Evolutionary conservation across 2,797 vertebrate species (phyloP).

Genomic region (Gambusia yucatana): DNA sequence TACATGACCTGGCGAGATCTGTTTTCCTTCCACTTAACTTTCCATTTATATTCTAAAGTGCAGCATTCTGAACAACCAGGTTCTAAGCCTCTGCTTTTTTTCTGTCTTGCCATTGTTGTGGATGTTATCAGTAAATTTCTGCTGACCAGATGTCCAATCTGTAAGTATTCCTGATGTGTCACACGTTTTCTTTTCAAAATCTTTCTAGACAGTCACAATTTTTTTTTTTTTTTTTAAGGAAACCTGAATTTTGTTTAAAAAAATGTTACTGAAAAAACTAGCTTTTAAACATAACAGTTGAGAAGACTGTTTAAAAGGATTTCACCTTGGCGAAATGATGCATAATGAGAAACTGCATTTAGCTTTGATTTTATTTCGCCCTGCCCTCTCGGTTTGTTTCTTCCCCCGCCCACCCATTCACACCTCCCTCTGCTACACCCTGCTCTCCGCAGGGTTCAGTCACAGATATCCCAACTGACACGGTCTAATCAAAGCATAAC

Average conservation of each 20-base stretch:
- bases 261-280: background rate
- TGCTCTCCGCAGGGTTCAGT: slow-evolving; percentile 47
- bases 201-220: background rate
- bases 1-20: background rate
- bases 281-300: background rate
- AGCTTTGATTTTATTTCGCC: slow-evolving; percentile 55
- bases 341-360: slow-evolving; percentile 30
- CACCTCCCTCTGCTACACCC: slow-evolving; percentile 32
- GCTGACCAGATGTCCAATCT: background rate
- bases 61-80: background rate
- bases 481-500: slow-evolving; percentile 45
- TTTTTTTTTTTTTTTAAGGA: background rate
- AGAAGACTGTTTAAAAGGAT: background rate
- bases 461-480: slow-evolving; percentile 53
- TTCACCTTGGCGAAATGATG: slow-evolving; percentile 9
- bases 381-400: slow-evolving; percentile 27
- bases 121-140: background rate
- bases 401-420: slow-evolving; percentile 47
- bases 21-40: background rate
- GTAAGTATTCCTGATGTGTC: background rate
- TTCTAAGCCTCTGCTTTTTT: background rate
- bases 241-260: background rate
- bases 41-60: background rate
- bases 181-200: background rate
- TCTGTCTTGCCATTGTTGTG: background rate